Percentiles rank a stretch among this genome's conserved stretches.
Evolutionary conservation across 2,797 vertebrate species (phyloP).

Genomic region (Scomberomorus guttatus): DNA sequence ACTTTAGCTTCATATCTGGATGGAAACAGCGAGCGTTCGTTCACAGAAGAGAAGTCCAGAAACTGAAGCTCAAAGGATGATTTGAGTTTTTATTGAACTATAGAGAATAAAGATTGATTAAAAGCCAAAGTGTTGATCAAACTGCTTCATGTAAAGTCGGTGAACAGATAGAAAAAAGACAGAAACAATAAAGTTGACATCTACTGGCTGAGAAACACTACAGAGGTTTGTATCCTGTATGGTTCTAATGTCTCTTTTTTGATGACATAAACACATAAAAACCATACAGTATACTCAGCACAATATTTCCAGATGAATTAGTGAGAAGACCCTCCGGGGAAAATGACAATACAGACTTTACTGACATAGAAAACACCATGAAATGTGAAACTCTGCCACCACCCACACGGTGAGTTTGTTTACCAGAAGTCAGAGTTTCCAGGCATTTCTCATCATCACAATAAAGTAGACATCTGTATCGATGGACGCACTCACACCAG

Average conservation of each 20-base stretch:
- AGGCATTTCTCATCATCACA: constrained; percentile 89
- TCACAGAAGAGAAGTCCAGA: not conserved
- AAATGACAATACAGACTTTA: not conserved
- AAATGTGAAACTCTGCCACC: constrained; percentile 7
- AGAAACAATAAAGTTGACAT: too few species aligned
- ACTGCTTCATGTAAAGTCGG: not conserved
- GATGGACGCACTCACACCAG: constrained; percentile 88
- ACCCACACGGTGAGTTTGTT: constrained; percentile 43
- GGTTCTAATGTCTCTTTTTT: not conserved
- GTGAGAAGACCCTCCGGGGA: not conserved
- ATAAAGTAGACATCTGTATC: constrained; percentile 88
- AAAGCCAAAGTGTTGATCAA: not conserved
- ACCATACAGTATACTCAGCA: constrained; percentile 32
- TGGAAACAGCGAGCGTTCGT: not conserved
- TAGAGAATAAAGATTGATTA: not conserved
- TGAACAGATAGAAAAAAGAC: not conserved
- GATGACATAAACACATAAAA: not conserved
- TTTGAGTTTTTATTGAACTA: not conserved
- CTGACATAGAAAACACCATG: not conserved
- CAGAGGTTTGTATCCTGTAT: constrained; percentile 7
- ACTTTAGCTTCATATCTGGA: not conserved
- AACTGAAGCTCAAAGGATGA: not conserved
- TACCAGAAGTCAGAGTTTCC: constrained; percentile 85
- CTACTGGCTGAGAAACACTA: constrained; percentile 3
- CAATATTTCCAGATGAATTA: not conserved